phyloP scores from a whole-genome alignment of 1,140 invertebrate species.

The silkworm (Bombyx mori) region ASM3026992v2 NC_085130.1:16163001-16163500 shows the following conservation, averaged over 20 bases:
- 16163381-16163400: too few species aligned
- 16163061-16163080: neutral
- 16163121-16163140: neutral
- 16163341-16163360: too few species aligned
- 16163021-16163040: neutral
- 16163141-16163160: neutral
- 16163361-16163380: too few species aligned
- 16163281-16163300: neutral
- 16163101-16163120: neutral
- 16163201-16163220: conserved; percentile 13
- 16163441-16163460: too few species aligned
- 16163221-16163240: neutral
- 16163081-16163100: neutral
- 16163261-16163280: conserved; percentile 9
- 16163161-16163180: neutral
- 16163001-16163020: neutral
- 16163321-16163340: too few species aligned
- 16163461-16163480: too few species aligned
- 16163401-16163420: too few species aligned
- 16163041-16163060: neutral
- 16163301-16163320: too few species aligned
- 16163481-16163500: too few species aligned
- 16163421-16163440: too few species aligned
- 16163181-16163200: conserved; percentile 6
- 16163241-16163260: conserved; percentile 8